phyloP scores from a whole-genome alignment of 2,797 vertebrate genomes.

The Xiphophorus birchmanni region DNA sequence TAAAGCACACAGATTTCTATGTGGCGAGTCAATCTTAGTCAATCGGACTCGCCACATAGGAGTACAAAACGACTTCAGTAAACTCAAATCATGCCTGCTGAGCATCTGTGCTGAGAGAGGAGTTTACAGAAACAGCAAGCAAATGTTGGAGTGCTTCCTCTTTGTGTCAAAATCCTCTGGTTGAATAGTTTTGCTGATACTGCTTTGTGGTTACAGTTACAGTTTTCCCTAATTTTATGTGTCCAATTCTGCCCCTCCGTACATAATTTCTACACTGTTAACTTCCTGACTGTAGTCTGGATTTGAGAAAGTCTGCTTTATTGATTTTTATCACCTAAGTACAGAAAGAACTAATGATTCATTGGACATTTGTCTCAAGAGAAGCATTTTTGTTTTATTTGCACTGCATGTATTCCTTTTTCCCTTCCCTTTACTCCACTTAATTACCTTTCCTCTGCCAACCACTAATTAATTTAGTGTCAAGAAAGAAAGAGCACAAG shows the following conservation, averaged over 20 bases:
- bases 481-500: conserved; percentile 64
- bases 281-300: not conserved
- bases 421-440: conserved; percentile 21
- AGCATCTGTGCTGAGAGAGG: not conserved
- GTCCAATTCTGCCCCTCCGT: not conserved
- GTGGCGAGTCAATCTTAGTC: too few species aligned
- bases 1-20: not conserved
- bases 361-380: conserved; percentile 32
- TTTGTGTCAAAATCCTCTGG: not conserved
- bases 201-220: not conserved
- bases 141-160: not conserved
- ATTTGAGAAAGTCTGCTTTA: not conserved
- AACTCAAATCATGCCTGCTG: not conserved
- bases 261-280: not conserved
- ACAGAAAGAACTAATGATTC: conserved; percentile 24
- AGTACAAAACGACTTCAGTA: not conserved
- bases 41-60: not conserved
- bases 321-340: conserved; percentile 35
- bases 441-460: conserved; percentile 56
- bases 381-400: conserved; percentile 49
- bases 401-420: conserved; percentile 38
- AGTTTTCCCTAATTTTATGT: not conserved
- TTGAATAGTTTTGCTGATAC: not conserved
- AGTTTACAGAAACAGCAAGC: not conserved
- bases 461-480: conserved; percentile 74